Evolutionary conservation across 2,797 vertebrate species (phyloP).

Genomic region (Psittacula derbiana): DNA sequence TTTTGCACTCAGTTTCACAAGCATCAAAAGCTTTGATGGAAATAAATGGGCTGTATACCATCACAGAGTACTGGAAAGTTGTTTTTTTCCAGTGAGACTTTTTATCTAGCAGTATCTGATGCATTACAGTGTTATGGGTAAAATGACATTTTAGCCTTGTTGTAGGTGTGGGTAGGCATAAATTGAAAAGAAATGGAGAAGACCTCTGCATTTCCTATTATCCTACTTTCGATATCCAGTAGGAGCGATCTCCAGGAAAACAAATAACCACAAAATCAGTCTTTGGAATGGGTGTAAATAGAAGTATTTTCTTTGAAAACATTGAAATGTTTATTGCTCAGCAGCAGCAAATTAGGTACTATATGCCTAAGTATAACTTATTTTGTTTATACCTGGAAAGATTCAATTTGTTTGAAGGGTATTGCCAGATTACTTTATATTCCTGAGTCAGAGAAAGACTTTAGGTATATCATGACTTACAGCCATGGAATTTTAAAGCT

Average conservation of each 20-base stretch:
- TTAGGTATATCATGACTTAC: not conserved
- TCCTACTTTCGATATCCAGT: not conserved
- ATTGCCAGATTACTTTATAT: not conserved
- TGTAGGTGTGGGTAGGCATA: not conserved
- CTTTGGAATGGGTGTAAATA: not conserved
- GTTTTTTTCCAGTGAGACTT: not conserved
- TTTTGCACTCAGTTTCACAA: not conserved
- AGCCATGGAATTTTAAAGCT: not conserved
- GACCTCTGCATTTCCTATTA: not conserved
- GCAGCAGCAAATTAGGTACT: not conserved
- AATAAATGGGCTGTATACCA: not conserved
- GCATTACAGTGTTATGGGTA: not conserved
- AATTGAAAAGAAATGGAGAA: not conserved
- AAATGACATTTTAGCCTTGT: not conserved
- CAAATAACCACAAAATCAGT: not conserved
- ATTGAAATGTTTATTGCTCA: not conserved
- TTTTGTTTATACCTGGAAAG: not conserved
- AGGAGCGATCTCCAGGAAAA: not conserved
- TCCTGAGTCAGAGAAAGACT: not conserved
- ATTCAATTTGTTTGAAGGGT: not conserved
- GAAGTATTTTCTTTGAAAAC: not conserved
- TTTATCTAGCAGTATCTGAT: not conserved
- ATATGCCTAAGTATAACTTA: not conserved
- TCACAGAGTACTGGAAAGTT: not conserved
- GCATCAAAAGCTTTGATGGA: not conserved